Conservation (phyloP, 1,140 invertebrate genomes). For the Chelonus insularis region DNA sequence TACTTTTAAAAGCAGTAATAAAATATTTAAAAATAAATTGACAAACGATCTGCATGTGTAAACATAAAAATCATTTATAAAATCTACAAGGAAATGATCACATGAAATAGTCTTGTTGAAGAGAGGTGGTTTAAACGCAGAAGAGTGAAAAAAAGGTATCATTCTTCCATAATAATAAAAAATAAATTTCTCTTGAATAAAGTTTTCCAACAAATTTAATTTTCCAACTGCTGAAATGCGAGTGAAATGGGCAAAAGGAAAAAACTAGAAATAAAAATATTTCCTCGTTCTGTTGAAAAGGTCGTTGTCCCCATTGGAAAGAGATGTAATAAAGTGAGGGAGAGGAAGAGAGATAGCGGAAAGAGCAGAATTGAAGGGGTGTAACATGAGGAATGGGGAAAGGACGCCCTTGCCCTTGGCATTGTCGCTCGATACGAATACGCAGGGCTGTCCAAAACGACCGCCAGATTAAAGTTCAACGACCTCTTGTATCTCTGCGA, state of each 20-base stretch:
- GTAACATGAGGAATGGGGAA: slow-evolving; percentile 35
- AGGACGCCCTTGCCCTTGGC: slow-evolving; percentile 61
- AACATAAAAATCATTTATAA: no score
- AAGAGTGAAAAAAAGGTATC: no score
- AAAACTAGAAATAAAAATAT: not conserved
- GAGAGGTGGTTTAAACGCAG: no score
- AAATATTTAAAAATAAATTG: no score
- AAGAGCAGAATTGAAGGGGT: slow-evolving; percentile 26
- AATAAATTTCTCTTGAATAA: no score
- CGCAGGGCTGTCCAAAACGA: slow-evolving; percentile 57
- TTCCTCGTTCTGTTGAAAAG: not conserved
- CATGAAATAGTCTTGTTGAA: no score
- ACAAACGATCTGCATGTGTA: no score
- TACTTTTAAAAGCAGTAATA: no score
- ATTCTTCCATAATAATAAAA: not conserved
- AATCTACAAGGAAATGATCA: no score
- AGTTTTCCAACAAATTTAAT: no score
- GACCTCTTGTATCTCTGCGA: not conserved
- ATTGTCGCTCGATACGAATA: slow-evolving; percentile 62
- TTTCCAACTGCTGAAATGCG: no score
- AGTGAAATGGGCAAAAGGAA: no score
- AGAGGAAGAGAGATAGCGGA: slow-evolving; percentile 31
- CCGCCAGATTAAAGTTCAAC: not conserved
- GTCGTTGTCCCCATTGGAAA: slow-evolving; percentile 31
- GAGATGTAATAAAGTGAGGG: slow-evolving; percentile 39